Conservation (phyloP, 2,888 invertebrate genomes). For the Argyresthia goedartella region DNA sequence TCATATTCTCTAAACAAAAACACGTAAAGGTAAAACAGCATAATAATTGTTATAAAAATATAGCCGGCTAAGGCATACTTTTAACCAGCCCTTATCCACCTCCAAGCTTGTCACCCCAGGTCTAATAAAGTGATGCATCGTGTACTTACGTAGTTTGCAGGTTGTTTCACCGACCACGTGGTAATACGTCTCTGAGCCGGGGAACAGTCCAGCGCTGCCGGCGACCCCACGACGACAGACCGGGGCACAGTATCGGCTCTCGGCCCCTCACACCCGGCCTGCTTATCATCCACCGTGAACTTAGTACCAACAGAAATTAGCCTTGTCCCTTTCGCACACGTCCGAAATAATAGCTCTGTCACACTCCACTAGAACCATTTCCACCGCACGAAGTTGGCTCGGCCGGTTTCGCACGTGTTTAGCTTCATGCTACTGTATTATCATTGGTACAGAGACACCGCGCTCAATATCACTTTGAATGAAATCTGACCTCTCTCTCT, state of each 20-base stretch:
- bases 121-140: no score
- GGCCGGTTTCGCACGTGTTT: no score
- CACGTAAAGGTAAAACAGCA: not conserved
- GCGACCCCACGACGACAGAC: constrained; percentile 53
- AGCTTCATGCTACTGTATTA: no score
- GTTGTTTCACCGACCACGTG: constrained; percentile 53
- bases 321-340: no score
- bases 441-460: no score
- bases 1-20: no score
- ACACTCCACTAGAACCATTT: no score
- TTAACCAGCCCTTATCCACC: not conserved
- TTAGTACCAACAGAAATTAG: no score
- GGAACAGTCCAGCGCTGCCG: constrained; percentile 45
- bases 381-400: no score
- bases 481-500: no score
- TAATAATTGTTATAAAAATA: not conserved
- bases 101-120: not conserved
- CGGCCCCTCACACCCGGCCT: not conserved
- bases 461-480: no score
- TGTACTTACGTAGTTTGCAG: constrained; percentile 16
- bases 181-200: constrained; percentile 23
- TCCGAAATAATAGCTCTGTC: no score
- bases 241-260: constrained; percentile 8
- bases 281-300: not conserved
- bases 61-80: not conserved